Conservation (phyloP, 1,140 invertebrate genomes). For the Apis florea region DNA sequence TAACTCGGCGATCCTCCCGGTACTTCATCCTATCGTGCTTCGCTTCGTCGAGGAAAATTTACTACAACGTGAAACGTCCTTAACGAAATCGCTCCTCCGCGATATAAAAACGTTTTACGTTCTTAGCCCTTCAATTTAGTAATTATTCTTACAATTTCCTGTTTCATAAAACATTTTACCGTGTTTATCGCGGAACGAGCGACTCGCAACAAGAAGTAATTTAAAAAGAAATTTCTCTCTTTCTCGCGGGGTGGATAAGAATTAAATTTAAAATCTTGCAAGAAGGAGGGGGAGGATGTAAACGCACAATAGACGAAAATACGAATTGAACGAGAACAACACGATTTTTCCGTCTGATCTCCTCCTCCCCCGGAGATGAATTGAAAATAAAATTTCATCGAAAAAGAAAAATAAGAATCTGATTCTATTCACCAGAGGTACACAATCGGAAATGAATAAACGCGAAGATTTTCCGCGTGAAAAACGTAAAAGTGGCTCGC, state of each 20-base stretch:
- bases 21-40: constrained; percentile 11
- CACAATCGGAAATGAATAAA: no score
- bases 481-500: no score
- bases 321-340: no score
- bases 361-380: background rate
- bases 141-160: constrained; percentile 2
- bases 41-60: background rate
- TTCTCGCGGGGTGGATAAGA: background rate
- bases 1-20: background rate
- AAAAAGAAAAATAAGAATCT: no score
- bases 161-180: background rate
- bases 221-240: background rate
- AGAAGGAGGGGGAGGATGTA: no score
- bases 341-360: no score
- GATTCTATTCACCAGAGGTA: no score
- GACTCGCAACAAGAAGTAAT: background rate
- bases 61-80: background rate
- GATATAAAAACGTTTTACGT: background rate
- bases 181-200: background rate
- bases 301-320: no score
- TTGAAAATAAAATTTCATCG: background rate
- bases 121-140: background rate
- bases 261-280: background rate
- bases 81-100: background rate
- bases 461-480: no score